Evolutionary conservation across 2,888 invertebrate species (phyloP), one percentile per base, ranked within the genome.

Genomic region (Meta bourneti): DNA sequence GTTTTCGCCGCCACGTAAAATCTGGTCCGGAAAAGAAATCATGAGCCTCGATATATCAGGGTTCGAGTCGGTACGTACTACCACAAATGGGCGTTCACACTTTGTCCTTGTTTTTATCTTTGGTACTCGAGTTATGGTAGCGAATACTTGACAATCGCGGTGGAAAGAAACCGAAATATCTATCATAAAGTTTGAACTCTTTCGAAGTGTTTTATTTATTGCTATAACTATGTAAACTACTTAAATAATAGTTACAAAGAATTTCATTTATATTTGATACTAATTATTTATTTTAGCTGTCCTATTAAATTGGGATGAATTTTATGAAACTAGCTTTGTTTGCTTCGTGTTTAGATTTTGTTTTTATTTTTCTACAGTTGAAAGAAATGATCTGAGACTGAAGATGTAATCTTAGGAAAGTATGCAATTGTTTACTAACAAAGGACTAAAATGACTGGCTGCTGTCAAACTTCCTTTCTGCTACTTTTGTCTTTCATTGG

Each of bases 1-100:
- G 16, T 74, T 83, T 19, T 52, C 20, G 8, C 52, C 72, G 83
- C 83, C 72, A 54, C 83, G 52, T 83, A 72, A 83, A 83, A 54
- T 70, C 9, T 70, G 11, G 49, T 48, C 16, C 7, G 51, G 70
- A 61, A 81, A 70, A 48, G 19, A 77, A 77, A 77, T 34, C 77
- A 77, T 77, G 51, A 77, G 49, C 51, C 54, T 79, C 61, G 77
- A 52, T 72, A 20, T 51, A 52, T 83, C 13, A 83, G 6, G 9
- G 52, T 74, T 51, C 20, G 16, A 61, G 72, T n/a, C 52, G 72
- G 72, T 51, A 52, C 34, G 61, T 79, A 49, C 69, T 71, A 16
- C 6, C 16, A 61, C 8, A 20, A 52, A 72, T 52, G 72, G 72
- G 83, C 72, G 83, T 74, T 72, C 52, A 70, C 83, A 72, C 61